Base-by-base conservation (phyloP, 2,888 invertebrate species). In the Drosophila meridionalis region DNA sequence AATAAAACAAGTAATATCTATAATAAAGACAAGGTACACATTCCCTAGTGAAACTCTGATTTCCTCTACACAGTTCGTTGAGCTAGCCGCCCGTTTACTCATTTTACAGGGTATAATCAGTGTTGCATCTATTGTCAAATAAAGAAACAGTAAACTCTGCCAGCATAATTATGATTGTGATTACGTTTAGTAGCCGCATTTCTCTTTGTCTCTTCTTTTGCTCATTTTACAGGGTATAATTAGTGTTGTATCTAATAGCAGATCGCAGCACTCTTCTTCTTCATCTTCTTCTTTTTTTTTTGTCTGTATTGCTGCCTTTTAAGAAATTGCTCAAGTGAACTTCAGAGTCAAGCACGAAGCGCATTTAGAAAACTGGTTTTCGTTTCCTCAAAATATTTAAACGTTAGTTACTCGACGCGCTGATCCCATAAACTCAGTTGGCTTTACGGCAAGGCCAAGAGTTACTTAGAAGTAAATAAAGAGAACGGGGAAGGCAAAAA, bases 301-400 rank as follows among this genome's bases (percentile, higher is more conserved):
- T 45, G 43, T 20, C 50, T 34, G 50, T 43, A 28, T 11, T 47
- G 42, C 42, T 69, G 40, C 56, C 59, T 73, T 65, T 71, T 60
- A 47, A 67, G 66, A 74, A 75, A 76, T 76, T 71, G 75, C 75
- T 75, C 63, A 76, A 76, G 75, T 76, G 75, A 76, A 76, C 75
- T 76, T 67, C 56, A 75, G 57, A 76, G 71, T 71, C 62, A 48
- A 66, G 73, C 73, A 50, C 58, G 45, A 40, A 48, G 63, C 63
- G 61, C 65, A 74, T 65, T 72, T 73, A 47, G 61, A 58, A 75
- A 76, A 76, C 76, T 67, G 76, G 76, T 76, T 76, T 76, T 61
- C 26, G 53, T 40, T 61, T 68, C 47, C 55, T 32, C 66, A 73
- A 75, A 55, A 71, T 30, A 52, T 55, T 42, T 40, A 11, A 63